phyloP scores from a whole-genome alignment of 2,797 vertebrate genomes.

The Crypturellus tataupa region DNA sequence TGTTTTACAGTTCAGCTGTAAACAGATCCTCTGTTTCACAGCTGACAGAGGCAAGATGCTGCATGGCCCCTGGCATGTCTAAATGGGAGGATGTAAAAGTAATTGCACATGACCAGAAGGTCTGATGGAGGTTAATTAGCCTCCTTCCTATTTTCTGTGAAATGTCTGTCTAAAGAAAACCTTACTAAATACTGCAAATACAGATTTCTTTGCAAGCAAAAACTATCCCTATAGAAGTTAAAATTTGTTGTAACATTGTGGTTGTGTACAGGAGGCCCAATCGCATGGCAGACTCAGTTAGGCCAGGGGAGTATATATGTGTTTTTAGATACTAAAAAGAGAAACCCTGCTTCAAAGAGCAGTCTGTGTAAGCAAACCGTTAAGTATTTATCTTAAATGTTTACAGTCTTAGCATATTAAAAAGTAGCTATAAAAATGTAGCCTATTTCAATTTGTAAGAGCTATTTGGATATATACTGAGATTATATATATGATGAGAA shows the following conservation, averaged over 20 bases:
- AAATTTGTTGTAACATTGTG: not conserved
- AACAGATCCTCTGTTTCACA: not conserved
- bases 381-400: not conserved
- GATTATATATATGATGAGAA: not conserved
- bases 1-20: not conserved
- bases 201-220: not conserved
- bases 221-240: not conserved
- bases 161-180: not conserved
- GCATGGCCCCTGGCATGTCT: not conserved
- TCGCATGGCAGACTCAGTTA: not conserved
- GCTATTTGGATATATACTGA: not conserved
- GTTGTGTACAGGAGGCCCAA: not conserved
- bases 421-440: not conserved
- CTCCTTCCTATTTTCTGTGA: not conserved
- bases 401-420: rapidly evolving
- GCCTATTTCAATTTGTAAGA: not conserved
- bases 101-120: not conserved
- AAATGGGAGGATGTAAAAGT: not conserved
- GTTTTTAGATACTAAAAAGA: not conserved
- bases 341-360: rapidly evolving
- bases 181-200: not conserved
- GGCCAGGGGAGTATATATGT: rapidly evolving
- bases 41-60: not conserved
- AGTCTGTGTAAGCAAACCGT: not conserved
- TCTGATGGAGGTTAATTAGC: not conserved